Percentiles rank a stretch among this genome's conserved stretches.
These are phyloP conservation scores for Chloroceryle aenea DNA, from an alignment of 2,113 vertebrate species.

Conservation along the genomic window DNA sequence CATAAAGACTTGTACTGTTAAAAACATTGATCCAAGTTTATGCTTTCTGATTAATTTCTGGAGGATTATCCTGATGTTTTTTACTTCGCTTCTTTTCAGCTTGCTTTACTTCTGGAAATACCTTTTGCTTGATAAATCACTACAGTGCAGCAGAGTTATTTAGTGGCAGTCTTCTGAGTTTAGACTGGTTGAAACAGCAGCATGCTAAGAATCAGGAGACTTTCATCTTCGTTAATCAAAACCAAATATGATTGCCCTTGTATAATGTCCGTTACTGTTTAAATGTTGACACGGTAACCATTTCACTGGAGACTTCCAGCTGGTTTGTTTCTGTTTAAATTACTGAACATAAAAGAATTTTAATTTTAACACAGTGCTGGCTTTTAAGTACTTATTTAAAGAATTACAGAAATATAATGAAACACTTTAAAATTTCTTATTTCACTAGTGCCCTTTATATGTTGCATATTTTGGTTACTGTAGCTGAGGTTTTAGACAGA, in stretches of 20 bases:
- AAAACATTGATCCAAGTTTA: neutral
- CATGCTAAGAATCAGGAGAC: neutral
- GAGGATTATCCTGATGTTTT: neutral
- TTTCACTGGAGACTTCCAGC: neutral
- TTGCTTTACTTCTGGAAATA: neutral
- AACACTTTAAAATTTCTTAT: neutral
- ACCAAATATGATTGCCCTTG: neutral
- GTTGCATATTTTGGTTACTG: neutral
- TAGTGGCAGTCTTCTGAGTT: neutral
- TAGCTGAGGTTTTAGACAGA: neutral
- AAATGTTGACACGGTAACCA: slow-evolving; percentile 27
- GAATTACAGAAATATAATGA: neutral
- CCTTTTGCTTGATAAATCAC: neutral
- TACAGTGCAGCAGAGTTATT: neutral
- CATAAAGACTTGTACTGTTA: neutral
- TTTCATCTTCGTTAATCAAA: slow-evolving; percentile 1
- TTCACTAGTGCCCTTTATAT: neutral
- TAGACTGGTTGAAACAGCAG: neutral
- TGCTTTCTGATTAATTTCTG: neutral
- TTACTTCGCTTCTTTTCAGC: neutral
- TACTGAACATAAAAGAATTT: neutral
- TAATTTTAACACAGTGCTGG: neutral
- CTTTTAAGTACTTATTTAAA: slow-evolving; percentile 1
- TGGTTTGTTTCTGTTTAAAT: slow-evolving; percentile 26
- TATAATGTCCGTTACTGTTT: neutral